Evolutionary conservation across 2,113 vertebrate genomes (phyloP).

Genomic region (Amphilophus citrinellus): DNA sequence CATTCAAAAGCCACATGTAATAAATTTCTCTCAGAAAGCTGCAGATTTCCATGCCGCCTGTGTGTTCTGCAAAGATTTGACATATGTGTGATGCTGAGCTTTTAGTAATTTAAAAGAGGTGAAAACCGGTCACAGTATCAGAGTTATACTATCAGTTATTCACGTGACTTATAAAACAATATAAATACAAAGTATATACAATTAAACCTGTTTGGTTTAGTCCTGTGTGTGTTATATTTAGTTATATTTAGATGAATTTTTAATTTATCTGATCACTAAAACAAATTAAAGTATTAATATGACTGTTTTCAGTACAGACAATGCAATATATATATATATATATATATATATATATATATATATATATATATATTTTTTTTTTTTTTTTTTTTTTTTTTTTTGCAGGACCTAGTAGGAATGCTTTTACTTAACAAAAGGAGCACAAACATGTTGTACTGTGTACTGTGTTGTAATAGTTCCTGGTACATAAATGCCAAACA

Average conservation of each 20-base stretch:
- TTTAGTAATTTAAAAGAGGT: neutral
- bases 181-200: fast-evolving
- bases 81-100: neutral
- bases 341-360: too few relatives aligned
- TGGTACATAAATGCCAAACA: constrained; percentile 12
- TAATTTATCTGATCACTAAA: neutral
- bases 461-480: neutral
- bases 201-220: neutral
- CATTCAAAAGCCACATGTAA: constrained; percentile 11
- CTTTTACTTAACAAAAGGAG: neutral
- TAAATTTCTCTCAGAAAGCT: neutral
- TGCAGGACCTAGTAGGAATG: neutral
- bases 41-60: neutral
- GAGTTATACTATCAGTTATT: neutral
- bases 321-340: neutral
- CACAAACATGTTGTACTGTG: neutral
- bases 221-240: neutral
- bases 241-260: neutral
- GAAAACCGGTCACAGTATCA: neutral
- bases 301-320: fast-evolving
- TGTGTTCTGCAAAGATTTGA: constrained; percentile 2
- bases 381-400: too few relatives aligned
- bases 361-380: too few relatives aligned
- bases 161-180: neutral
- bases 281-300: neutral